Conservation (phyloP, 2,113 vertebrate species). For the Haliaeetus leucogaster region DNA sequence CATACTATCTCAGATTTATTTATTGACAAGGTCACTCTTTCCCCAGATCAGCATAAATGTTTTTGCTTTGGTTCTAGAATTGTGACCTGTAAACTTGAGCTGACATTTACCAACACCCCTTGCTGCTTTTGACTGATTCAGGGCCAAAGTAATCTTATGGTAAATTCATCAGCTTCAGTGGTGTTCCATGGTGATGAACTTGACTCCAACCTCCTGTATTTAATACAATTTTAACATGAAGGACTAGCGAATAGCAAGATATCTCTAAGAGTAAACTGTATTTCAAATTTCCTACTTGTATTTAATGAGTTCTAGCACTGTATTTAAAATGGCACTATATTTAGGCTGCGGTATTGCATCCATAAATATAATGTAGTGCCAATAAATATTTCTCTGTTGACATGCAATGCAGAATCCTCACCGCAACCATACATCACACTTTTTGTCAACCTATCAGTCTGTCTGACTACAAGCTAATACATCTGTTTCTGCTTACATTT, state of each 20-base stretch:
- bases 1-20: not conserved
- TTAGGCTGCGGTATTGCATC: not conserved
- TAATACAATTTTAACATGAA: not conserved
- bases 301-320: slow-evolving; percentile 15
- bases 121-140: not conserved
- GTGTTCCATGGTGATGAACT: not conserved
- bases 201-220: not conserved
- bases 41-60: not conserved
- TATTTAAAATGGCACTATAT: not conserved
- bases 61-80: not conserved
- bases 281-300: not conserved
- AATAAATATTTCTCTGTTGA: slow-evolving; percentile 43
- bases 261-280: not conserved
- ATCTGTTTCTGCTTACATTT: not conserved
- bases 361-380: not conserved
- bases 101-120: not conserved
- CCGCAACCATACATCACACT: not conserved
- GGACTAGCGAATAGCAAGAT: not conserved
- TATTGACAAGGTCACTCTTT: not conserved
- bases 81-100: not conserved
- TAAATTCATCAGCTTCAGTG: not conserved
- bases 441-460: not conserved
- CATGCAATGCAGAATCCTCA: not conserved
- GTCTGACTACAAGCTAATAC: not conserved
- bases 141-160: not conserved